Evolutionary conservation across 2,113 vertebrate genomes (phyloP).

Genomic region (Dunckerocampus dactyliophorus): DNA sequence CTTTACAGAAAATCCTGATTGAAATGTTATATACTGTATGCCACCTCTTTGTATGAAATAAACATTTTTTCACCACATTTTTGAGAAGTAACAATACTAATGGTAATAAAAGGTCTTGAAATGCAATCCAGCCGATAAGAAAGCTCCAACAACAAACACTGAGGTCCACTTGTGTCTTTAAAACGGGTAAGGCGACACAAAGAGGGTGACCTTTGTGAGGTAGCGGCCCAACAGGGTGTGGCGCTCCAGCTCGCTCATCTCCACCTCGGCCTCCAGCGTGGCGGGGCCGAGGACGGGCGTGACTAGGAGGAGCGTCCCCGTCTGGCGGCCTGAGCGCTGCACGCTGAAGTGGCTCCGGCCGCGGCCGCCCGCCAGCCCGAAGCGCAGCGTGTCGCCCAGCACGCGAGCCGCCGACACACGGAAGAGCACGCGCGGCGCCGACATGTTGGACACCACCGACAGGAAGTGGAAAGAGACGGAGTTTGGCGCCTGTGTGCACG

Average conservation of each 20-base stretch:
- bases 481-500: conserved; percentile 72
- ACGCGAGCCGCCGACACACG: conserved; percentile 75
- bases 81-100: too few relatives aligned
- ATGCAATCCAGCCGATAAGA: too few relatives aligned
- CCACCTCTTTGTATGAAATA: too few relatives aligned
- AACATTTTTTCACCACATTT: too few relatives aligned
- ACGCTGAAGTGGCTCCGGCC: conserved; percentile 66
- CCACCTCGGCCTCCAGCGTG: conserved; percentile 76
- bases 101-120: too few relatives aligned
- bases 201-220: conserved; percentile 77
- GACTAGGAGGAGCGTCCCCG: conserved; percentile 77
- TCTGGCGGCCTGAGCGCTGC: conserved; percentile 70
- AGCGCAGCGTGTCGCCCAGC: conserved; percentile 76
- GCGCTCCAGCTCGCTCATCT: conserved; percentile 81
- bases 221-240: conserved; percentile 75
- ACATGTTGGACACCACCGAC: conserved; percentile 77
- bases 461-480: conserved; percentile 85
- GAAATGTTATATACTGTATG: too few relatives aligned
- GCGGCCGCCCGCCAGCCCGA: conserved; percentile 58
- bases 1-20: too few relatives aligned
- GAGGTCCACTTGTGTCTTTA: conserved; percentile 41
- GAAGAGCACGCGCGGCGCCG: conserved; percentile 75
- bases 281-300: conserved; percentile 65
- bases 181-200: conserved; percentile 75
- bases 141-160: too few relatives aligned